Evolutionary conservation across 2,888 invertebrate genomes (phyloP).

Genomic region (Lithophane semibrunnea): DNA sequence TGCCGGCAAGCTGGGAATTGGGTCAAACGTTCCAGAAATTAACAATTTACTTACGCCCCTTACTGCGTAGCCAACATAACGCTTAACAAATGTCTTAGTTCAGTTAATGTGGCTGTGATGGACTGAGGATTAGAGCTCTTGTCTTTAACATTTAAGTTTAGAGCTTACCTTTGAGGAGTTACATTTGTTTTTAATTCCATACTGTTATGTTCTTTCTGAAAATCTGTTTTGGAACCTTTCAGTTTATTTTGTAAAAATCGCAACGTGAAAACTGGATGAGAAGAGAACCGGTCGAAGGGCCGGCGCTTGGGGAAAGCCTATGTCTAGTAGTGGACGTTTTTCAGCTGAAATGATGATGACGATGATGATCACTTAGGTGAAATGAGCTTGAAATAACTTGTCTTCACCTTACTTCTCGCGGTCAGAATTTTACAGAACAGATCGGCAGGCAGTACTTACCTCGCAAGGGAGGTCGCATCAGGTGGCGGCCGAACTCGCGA

Average conservation of each 20-base stretch:
- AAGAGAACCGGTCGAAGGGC: no score
- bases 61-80: conserved; percentile 56
- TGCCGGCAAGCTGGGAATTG: conserved; percentile 70
- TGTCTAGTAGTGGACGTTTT: no score
- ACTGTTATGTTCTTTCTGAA: background rate
- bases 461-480: no score
- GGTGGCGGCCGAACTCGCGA: no score
- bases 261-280: no score
- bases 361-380: background rate
- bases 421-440: background rate
- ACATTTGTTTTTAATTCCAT: background rate
- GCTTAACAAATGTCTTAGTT: conserved; percentile 57
- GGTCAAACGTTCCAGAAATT: conserved; percentile 82
- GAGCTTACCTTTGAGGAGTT: background rate
- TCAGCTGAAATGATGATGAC: background rate
- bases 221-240: background rate
- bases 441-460: no score
- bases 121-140: background rate
- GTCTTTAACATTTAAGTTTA: background rate
- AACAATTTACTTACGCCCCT: conserved; percentile 79
- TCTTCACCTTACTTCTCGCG: background rate
- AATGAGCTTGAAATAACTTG: background rate
- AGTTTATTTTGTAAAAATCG: background rate
- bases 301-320: no score
- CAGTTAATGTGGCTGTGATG: conserved; percentile 38